Base-by-base conservation (phyloP, 2,797 vertebrate genomes). In the Pipistrellus pipistrellus region DNA sequence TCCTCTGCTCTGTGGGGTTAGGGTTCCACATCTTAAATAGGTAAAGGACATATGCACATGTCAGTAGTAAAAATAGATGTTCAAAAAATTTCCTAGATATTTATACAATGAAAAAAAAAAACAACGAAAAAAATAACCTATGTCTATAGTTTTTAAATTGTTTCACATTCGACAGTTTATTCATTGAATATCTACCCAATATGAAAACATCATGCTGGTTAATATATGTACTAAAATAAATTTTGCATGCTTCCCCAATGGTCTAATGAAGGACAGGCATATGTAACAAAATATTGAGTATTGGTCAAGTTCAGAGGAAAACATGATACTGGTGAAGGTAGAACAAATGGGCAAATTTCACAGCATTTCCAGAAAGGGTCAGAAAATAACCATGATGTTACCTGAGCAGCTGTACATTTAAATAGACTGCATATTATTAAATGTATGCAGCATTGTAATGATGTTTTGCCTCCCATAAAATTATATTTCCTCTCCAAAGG, bases 291-390 rank as follows among this genome's bases (percentile, higher is more conserved):
- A 57, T 78, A 76, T 2, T 83, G 30, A 92, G 18, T 25, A 38
- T 73, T 84, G 90, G 41, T 51, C 55, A 90, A 32, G 23, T 87
- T 93, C 68, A 53, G 44, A 91, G 91, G 30, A 90, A 86, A 84
- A 71, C 32, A 68, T 21, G 32, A 78, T 38, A 38, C 48, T 82
- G 18, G 62, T 48, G 30, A 90, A 92, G 20, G 27, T 38, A 90
- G 25, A 86, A 94, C 32, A 80, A 72, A 80, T 75, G 38, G 38
- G 18, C 3, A 87, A 32, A 6, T 59, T 82, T 78, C 48, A 69
- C 5, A 53, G 13, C 81, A 53, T 2, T 55, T 89, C 35, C 72
- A 81, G 20, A 62, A 73, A 73, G 3, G 1, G 3, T 64, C 92
- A 90, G 10, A 12, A 82, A 90, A 55, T 84, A 35, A 38, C 44